Conservation (phyloP, 2,797 vertebrate genomes). For the Anguilla anguilla region DNA sequence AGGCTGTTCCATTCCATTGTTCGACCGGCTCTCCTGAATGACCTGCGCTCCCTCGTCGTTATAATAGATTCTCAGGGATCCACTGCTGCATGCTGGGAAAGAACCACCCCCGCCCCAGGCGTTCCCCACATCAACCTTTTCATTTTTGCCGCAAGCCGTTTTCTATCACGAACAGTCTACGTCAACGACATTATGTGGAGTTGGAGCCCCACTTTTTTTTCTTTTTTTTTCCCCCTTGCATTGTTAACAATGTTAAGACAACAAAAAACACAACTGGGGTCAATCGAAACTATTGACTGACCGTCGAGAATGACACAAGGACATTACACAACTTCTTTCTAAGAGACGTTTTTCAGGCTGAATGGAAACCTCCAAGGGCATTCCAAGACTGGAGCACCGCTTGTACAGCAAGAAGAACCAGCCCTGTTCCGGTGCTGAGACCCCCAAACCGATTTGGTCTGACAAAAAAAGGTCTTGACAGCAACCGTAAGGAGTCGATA, state of each 20-base stretch:
- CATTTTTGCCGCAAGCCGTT: not conserved
- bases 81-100: not conserved
- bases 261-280: not conserved
- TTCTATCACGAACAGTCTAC: not conserved
- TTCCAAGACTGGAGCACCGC: not conserved
- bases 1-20: not conserved
- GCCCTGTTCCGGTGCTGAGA: not conserved
- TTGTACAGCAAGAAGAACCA: not conserved
- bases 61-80: not conserved
- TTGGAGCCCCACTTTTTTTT: not conserved
- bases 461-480: constrained; percentile 1
- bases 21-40: not conserved
- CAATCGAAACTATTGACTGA: not conserved
- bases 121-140: not conserved
- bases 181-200: not conserved
- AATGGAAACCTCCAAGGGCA: not conserved
- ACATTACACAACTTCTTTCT: not conserved
- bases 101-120: not conserved
- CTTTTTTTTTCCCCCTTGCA: too few species aligned
- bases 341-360: not conserved
- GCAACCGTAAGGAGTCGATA: not conserved
- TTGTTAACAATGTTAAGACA: not conserved
- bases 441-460: not conserved
- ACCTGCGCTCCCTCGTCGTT: not conserved
- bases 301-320: not conserved